Conservation (phyloP, 2,888 invertebrate genomes). For the Lottia scabra region DNA sequence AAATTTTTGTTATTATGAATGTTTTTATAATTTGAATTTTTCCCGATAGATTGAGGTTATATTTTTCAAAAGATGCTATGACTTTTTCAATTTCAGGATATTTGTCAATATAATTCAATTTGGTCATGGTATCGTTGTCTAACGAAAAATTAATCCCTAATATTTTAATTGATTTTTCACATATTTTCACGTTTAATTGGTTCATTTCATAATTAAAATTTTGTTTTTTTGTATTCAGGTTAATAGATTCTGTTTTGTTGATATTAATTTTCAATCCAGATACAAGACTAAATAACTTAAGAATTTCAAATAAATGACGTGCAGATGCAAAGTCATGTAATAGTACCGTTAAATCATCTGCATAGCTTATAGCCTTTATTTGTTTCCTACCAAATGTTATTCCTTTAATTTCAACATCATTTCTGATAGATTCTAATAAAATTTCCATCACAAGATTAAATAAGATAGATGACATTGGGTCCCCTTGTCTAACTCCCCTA, state of each 20-base stretch:
- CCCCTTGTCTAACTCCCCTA: no score
- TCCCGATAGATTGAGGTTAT: not conserved
- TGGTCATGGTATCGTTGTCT: not conserved
- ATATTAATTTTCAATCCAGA: not conserved
- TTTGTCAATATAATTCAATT: not conserved
- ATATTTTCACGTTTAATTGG: not conserved
- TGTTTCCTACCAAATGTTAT: not conserved
- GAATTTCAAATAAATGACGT: not conserved
- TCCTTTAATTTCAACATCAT: not conserved
- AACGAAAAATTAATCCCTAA: not conserved
- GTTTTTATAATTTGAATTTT: not conserved
- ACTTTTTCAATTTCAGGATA: not conserved
- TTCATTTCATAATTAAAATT: not conserved
- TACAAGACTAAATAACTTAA: not conserved
- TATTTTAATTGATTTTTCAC: not conserved
- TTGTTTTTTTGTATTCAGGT: not conserved
- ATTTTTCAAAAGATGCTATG: not conserved
- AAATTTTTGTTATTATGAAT: not conserved
- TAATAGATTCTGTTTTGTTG: not conserved
- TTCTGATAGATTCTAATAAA: no score
- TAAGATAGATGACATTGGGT: no score
- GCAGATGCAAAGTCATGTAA: no score
- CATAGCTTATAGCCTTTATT: no score
- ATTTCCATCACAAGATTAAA: no score
- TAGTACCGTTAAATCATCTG: not conserved